Evolutionary conservation across 2,113 vertebrate genomes (phyloP).

Genomic region (Ifrita kowaldi): DNA sequence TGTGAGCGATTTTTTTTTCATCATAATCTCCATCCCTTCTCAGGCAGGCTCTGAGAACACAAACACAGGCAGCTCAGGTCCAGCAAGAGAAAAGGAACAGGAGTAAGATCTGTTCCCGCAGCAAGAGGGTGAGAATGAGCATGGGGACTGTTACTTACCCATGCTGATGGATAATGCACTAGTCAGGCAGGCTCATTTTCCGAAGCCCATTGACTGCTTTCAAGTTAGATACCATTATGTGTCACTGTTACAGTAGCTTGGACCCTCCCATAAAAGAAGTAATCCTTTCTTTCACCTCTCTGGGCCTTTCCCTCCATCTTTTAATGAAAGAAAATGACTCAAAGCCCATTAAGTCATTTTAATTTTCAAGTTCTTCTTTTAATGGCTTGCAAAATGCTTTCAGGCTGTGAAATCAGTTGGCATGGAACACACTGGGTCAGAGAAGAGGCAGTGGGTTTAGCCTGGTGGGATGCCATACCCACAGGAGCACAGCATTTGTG

Average conservation of each 20-base stretch:
- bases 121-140: background rate
- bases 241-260: background rate
- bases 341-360: background rate
- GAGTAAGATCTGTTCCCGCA: background rate
- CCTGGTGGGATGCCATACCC: background rate
- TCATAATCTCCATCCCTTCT: background rate
- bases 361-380: background rate
- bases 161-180: background rate
- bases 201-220: background rate
- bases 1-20: accelerated
- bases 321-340: background rate
- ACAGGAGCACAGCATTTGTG: background rate
- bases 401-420: background rate
- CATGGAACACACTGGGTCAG: background rate
- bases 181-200: background rate
- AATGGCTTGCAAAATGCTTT: background rate
- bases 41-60: background rate
- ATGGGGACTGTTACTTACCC: background rate
- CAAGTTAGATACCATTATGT: background rate
- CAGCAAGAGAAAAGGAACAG: background rate
- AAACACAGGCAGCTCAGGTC: background rate
- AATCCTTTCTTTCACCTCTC: background rate
- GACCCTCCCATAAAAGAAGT: background rate
- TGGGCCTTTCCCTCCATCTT: background rate
- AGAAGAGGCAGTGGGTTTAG: background rate